These are phyloP conservation scores for Prostheceraeus crozeri DNA, from an alignment of 2,888 invertebrate species.

Conservation along the genomic window DNA sequence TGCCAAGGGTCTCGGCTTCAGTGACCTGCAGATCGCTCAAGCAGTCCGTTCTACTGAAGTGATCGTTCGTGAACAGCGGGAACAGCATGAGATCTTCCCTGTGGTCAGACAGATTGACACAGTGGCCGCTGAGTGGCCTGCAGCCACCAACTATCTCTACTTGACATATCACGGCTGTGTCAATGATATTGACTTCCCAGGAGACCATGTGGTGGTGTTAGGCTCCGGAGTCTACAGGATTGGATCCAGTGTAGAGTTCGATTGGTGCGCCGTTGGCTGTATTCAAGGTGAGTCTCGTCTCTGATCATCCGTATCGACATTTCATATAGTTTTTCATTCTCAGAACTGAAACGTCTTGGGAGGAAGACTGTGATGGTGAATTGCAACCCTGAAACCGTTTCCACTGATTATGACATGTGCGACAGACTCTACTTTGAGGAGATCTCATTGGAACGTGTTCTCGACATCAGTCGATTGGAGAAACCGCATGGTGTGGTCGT, in stretches of 20 bases:
- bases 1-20: conserved; percentile 89
- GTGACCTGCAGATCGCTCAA: conserved; percentile 86
- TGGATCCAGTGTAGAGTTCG: conserved; percentile 95
- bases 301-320: too few relatives aligned
- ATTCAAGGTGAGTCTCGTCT: too few relatives aligned
- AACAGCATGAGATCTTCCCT: conserved; percentile 46
- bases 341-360: conserved; percentile 68
- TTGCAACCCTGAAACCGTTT: conserved; percentile 98
- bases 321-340: too few relatives aligned
- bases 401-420: conserved; percentile 99
- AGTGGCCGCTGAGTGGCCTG: conserved; percentile 98
- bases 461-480: conserved; percentile 89
- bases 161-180: conserved; percentile 78
- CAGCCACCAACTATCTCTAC: conserved; percentile 94
- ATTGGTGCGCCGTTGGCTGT: conserved; percentile 94
- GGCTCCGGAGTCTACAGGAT: conserved; percentile 88
- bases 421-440: conserved; percentile 97
- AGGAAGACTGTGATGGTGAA: conserved; percentile 90
- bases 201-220: conserved; percentile 49
- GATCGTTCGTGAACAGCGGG: conserved; percentile 55
- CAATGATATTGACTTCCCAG: conserved; percentile 48
- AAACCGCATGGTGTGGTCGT: conserved; percentile 86
- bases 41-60: conserved; percentile 68
- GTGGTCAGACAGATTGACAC: conserved; percentile 69
- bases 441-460: conserved; percentile 92